Percentiles rank a stretch among this genome's conserved stretches.
Evolutionary conservation across 1,140 invertebrate genomes (phyloP).

Genomic region (Drosophila tristis): DNA sequence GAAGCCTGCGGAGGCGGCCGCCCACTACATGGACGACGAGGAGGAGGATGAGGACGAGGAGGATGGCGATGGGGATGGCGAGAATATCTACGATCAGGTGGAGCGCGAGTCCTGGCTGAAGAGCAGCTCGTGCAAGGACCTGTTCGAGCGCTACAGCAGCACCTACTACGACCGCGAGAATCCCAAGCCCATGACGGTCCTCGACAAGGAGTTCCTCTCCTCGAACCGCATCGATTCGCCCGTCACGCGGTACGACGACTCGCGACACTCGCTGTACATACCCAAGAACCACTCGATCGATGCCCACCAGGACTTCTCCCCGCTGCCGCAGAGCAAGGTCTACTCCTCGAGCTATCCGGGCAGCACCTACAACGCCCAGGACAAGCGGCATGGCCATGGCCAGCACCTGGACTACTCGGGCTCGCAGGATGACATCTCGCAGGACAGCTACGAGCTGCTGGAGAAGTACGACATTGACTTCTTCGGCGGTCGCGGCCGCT

Average conservation of each 20-base stretch:
- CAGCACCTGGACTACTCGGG: conserved; percentile 86
- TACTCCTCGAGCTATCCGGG: conserved; percentile 94
- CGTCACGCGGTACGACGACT: conserved; percentile 91
- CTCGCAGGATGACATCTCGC: conserved; percentile 93
- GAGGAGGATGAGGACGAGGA: conserved; percentile 71
- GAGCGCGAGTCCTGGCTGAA: conserved; percentile 87
- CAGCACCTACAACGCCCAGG: conserved; percentile 86
- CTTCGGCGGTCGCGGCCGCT: conserved; percentile 81
- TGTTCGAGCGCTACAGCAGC: conserved; percentile 85
- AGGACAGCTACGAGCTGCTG: conserved; percentile 94
- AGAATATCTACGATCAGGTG: conserved; percentile 82
- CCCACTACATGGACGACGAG: conserved; percentile 74
- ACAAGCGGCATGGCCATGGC: conserved; percentile 87
- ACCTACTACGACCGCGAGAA: conserved; percentile 67
- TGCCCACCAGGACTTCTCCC: conserved; percentile 76
- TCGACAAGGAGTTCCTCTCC: conserved; percentile 82
- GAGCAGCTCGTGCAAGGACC: conserved; percentile 91
- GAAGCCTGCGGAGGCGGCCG: conserved; percentile 72
- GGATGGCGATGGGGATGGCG: conserved; percentile 72
- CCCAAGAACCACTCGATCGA: conserved; percentile 83
- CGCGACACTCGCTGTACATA: conserved; percentile 86
- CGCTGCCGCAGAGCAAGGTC: conserved; percentile 85
- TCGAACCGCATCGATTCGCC: conserved; percentile 88
- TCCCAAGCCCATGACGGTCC: conserved; percentile 74
- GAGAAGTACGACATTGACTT: conserved; percentile 90